phyloP scores from a whole-genome alignment of 1,140 invertebrate species.

The Drosophila cardini region DNA sequence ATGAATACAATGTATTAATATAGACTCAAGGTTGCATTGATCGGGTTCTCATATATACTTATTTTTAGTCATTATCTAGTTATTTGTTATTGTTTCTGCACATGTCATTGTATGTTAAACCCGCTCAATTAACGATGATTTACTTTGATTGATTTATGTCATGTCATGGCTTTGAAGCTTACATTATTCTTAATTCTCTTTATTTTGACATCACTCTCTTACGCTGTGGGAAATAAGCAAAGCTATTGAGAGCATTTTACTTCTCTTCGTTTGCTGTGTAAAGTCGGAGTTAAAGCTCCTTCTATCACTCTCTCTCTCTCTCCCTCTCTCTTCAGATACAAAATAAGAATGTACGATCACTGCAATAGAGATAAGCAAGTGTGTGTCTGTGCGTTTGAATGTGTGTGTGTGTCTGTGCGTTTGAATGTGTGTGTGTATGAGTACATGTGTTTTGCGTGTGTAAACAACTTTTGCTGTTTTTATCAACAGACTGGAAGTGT shows the following conservation, averaged over 20 bases:
- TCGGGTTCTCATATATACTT: background rate
- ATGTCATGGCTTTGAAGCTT: background rate
- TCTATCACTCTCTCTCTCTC: too few species aligned
- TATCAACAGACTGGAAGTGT: background rate
- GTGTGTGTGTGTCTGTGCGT: background rate
- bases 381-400: background rate
- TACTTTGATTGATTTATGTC: conserved; percentile 23
- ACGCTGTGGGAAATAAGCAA: too few species aligned
- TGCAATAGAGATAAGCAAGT: background rate
- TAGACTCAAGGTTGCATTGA: background rate
- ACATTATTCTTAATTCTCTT: background rate
- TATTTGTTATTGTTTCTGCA: background rate
- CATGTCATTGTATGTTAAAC: background rate
- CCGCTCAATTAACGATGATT: background rate
- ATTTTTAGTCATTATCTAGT: background rate
- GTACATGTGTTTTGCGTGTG: conserved; percentile 7
- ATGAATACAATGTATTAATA: too few species aligned
- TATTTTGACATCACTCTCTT: background rate
- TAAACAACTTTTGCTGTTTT: conserved; percentile 23
- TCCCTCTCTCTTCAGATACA: too few species aligned
- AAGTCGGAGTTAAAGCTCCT: too few species aligned
- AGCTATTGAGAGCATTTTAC: too few species aligned
- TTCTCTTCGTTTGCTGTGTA: too few species aligned
- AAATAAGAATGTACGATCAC: background rate
- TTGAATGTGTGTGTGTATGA: conserved; percentile 1